phyloP scores from a whole-genome alignment of 2,888 invertebrate species.

The Phania funesta region DNA sequence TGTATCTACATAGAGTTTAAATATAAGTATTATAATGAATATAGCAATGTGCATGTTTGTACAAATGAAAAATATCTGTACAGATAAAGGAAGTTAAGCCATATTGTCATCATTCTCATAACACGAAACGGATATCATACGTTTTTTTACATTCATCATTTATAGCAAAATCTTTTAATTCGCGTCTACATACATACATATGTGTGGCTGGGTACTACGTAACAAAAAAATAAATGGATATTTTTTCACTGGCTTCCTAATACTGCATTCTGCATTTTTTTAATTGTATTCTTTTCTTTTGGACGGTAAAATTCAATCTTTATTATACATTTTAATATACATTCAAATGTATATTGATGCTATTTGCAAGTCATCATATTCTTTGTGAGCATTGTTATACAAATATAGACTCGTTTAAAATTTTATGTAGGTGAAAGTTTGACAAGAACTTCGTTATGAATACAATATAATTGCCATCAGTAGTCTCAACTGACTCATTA shows the following conservation, averaged over 20 bases:
- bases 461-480: slow-evolving; percentile 32
- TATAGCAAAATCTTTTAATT: neutral
- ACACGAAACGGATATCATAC: slow-evolving; percentile 63
- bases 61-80: slow-evolving; percentile 27
- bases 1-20: neutral
- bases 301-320: neutral
- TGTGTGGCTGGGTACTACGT: neutral
- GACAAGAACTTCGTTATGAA: slow-evolving; percentile 34
- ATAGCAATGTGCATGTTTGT: neutral
- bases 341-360: slow-evolving; percentile 51
- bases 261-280: neutral
- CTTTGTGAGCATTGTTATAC: too few relatives aligned
- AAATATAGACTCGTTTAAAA: too few relatives aligned
- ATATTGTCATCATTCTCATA: slow-evolving; percentile 61
- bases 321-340: slow-evolving; percentile 11
- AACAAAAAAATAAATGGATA: neutral
- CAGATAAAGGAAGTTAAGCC: slow-evolving; percentile 56
- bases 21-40: neutral
- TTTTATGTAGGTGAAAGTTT: neutral
- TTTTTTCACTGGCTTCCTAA: neutral
- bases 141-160: slow-evolving; percentile 37
- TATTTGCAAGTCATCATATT: slow-evolving; percentile 49
- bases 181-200: neutral
- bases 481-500: slow-evolving; percentile 45
- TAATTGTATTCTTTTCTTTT: neutral